Conservation (phyloP, 2,113 vertebrate species). For the Eubucco bourcierii region DNA sequence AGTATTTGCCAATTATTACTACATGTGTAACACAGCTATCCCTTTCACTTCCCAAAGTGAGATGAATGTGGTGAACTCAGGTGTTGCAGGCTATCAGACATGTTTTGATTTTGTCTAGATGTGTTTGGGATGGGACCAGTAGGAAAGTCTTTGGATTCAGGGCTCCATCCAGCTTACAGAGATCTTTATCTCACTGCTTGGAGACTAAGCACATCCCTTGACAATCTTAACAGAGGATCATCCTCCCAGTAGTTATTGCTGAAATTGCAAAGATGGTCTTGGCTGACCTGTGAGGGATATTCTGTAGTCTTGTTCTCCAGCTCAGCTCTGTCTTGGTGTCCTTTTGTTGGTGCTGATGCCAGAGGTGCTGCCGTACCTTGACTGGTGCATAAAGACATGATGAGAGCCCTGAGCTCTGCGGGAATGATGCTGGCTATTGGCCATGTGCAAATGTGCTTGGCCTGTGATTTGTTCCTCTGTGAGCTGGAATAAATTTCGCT, state of each 20-base stretch:
- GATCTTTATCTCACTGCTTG: neutral
- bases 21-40: neutral
- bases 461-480: neutral
- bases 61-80: neutral
- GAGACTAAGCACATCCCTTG: neutral
- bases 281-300: neutral
- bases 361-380: neutral
- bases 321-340: neutral
- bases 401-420: neutral
- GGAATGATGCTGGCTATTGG: neutral
- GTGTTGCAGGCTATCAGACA: neutral
- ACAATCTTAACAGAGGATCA: neutral
- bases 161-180: neutral
- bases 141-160: neutral
- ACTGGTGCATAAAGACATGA: neutral
- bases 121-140: fast-evolving
- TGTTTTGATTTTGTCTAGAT: neutral
- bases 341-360: neutral
- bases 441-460: neutral
- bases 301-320: neutral
- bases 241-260: neutral
- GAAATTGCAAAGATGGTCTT: neutral
- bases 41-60: neutral
- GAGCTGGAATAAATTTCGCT: neutral
- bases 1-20: neutral